Evolutionary conservation across 2,113 vertebrate genomes (phyloP).

Genomic region (Pipra filicauda): DNA sequence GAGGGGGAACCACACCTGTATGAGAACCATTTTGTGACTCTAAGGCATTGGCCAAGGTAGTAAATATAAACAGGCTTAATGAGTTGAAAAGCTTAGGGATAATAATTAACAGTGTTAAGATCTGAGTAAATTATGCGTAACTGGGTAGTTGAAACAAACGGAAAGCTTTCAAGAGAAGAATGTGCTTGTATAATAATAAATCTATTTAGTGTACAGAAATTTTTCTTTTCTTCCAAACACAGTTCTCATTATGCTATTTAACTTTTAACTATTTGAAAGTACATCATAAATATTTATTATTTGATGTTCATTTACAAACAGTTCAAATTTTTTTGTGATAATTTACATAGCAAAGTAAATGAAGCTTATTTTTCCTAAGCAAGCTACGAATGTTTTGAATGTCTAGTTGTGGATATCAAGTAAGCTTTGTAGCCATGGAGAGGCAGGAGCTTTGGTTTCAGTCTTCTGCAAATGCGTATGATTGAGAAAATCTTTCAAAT

Average conservation of each 20-base stretch:
- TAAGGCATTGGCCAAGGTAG: not conserved
- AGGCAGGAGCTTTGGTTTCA: not conserved
- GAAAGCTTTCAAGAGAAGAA: not conserved
- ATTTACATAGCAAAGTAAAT: not conserved
- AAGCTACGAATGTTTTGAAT: not conserved
- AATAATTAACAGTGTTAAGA: conserved; percentile 31
- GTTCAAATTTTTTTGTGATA: not conserved
- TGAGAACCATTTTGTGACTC: not conserved
- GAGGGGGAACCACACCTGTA: not conserved
- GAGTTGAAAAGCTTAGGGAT: conserved; percentile 14
- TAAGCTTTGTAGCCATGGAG: not conserved
- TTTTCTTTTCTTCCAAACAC: not conserved
- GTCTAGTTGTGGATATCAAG: not conserved
- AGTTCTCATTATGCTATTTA: not conserved
- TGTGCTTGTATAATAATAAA: not conserved
- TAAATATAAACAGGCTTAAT: conserved; percentile 39
- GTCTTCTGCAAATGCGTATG: not conserved
- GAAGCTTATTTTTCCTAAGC: not conserved
- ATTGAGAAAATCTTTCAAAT: conserved; percentile 1
- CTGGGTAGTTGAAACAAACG: not conserved
- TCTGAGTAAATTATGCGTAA: not conserved
- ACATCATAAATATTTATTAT: not conserved
- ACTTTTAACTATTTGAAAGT: not conserved
- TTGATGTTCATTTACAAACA: not conserved
- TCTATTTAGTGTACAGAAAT: not conserved